These are phyloP conservation scores for Lepeophtheirus nordmannii DNA, from an alignment of 2,888 invertebrate genomes.

Conservation along the genomic window DNA sequence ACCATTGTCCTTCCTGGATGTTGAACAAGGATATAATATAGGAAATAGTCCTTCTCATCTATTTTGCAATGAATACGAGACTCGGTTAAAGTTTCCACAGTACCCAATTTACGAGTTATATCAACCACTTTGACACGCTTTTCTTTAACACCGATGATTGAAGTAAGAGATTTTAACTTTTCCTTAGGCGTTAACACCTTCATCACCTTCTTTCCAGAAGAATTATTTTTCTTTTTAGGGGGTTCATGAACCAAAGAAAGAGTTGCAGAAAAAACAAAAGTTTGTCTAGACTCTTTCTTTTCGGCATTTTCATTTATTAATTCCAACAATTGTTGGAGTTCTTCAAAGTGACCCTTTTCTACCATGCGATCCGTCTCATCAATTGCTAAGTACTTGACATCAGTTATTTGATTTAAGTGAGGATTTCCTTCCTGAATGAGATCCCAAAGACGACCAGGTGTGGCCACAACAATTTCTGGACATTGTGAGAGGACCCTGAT, in stretches of 20 bases:
- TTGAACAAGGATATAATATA: slow-evolving; percentile 71
- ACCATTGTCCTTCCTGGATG: slow-evolving; percentile 47
- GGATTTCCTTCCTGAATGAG: slow-evolving; percentile 59
- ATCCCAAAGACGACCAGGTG: slow-evolving; percentile 94
- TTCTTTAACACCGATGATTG: slow-evolving; percentile 61
- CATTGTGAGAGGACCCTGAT: slow-evolving; percentile 60
- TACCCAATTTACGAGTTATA: slow-evolving; percentile 63
- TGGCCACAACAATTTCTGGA: slow-evolving; percentile 90
- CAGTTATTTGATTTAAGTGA: slow-evolving; percentile 54
- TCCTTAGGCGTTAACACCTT: slow-evolving; percentile 46
- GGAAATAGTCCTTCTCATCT: slow-evolving; percentile 72
- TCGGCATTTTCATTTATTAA: slow-evolving; percentile 54
- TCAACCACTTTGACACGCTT: slow-evolving; percentile 68
- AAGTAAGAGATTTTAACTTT: slow-evolving; percentile 58
- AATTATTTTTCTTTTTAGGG: slow-evolving; percentile 39
- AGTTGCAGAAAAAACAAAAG: slow-evolving; percentile 94
- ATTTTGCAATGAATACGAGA: slow-evolving; percentile 35
- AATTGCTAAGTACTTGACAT: slow-evolving; percentile 69
- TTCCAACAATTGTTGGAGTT: slow-evolving; percentile 63
- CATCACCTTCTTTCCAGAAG: slow-evolving; percentile 33
- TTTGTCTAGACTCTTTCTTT: slow-evolving; percentile 52
- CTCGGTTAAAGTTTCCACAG: slow-evolving; percentile 61
- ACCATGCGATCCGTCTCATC: slow-evolving; percentile 99
- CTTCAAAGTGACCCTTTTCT: slow-evolving; percentile 87
- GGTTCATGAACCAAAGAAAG: slow-evolving; percentile 77